Evolutionary conservation across 2,888 invertebrate genomes (phyloP), one percentile per base, ranked within the genome.

Genomic region (Apamea monoglypha): DNA sequence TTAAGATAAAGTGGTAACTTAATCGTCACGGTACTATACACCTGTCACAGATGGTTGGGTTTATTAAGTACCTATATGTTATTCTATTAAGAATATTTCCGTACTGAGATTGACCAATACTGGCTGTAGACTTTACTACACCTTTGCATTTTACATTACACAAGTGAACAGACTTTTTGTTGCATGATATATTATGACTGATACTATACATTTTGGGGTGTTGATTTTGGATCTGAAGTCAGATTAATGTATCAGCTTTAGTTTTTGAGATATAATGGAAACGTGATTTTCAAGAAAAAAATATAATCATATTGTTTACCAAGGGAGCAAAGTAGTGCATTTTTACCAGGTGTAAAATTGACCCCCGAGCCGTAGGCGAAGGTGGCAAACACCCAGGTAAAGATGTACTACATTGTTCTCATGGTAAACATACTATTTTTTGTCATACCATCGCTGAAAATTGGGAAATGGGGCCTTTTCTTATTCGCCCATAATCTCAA

Each of bases 1-100:
- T 1, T 29, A 16, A 36, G 12, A 68, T 53, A 56, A 59, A 50
- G 21, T 73, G 44, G 83, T 63, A 84, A 87, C 56, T 44, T 76
- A 36, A 78, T 78, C 75, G 66, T 73, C 64, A 83, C 74, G 78
- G 71, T 76, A 29, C n/a, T 29, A 50, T 32, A 69, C 25, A 25
- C 21, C 40, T 44, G 72, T 76, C 50, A 73, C 36, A 63, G 47
- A 59, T 76, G 66, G 16, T n/a, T 64, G 32, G 73, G 29, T 47
- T 47, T 74, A 44, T 59, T 18, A 50, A 16, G 21, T 70, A 79
- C 14, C 36, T 64, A 59, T 79, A 53, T 14, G 21, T 7, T 69
- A 29, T 69, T 69, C 7, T 7, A 69, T 29, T 47, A 47, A 7
- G 14, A 29, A 47, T 47, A 69, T 69, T 47, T 29, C 44, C 10